Conservation (phyloP, 2,113 vertebrate species). For the Pangasianodon hypophthalmus region DNA sequence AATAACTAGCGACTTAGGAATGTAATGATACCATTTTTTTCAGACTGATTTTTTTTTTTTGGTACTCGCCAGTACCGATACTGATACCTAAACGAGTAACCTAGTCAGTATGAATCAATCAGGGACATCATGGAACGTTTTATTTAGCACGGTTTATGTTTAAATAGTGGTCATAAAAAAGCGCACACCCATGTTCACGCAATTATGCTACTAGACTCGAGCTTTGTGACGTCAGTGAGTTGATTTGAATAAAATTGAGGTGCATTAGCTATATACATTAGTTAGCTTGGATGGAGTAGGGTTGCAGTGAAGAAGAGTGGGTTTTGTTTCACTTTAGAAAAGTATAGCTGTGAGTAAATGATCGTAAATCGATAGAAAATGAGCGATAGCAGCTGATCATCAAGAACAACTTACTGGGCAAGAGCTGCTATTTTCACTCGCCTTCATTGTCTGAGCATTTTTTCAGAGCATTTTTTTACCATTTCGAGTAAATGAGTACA, state of each 20-base stretch:
- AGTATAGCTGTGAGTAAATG: neutral
- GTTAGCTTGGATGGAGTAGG: neutral
- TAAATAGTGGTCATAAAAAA: neutral
- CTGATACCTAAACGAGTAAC: neutral
- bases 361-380: too few relatives aligned
- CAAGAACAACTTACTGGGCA: neutral
- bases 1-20: neutral
- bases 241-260: neutral
- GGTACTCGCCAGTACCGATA: neutral
- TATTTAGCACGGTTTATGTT: neutral
- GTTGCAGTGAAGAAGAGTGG: neutral
- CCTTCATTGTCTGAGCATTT: neutral
- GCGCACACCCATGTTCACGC: neutral
- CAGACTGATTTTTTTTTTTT: neutral
- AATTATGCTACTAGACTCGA: neutral
- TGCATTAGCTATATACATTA: neutral
- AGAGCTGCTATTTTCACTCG: too few relatives aligned
- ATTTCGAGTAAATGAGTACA: neutral
- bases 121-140: neutral
- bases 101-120: neutral
- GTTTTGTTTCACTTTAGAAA: neutral
- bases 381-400: neutral
- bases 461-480: too few relatives aligned
- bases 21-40: neutral
- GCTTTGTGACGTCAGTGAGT: too few relatives aligned